A percentile compares a stretch with the other conserved stretches of the same genome.
These are phyloP conservation scores for Bombus waltoni DNA, from an alignment of 1,140 invertebrate species.

Conservation along the genomic window DNA sequence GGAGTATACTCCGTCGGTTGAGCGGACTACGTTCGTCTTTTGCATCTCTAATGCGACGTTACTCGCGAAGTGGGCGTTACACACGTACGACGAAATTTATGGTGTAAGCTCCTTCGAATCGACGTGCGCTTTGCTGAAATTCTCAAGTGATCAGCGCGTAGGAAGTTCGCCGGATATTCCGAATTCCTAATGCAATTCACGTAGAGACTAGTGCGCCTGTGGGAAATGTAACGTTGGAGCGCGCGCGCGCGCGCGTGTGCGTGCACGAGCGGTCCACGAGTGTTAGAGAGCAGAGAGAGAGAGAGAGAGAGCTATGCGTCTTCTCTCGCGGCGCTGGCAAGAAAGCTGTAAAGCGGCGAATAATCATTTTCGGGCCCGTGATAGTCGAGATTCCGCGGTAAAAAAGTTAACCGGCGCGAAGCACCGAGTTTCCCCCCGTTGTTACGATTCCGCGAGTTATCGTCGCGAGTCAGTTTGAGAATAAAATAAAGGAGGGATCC, in stretches of 20 bases:
- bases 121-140: constrained; percentile 70
- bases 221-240: constrained; percentile 62
- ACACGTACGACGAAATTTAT: constrained; percentile 69
- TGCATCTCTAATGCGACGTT: constrained; percentile 60
- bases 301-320: neutral
- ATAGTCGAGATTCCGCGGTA: constrained; percentile 39
- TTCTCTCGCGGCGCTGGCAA: constrained; percentile 32
- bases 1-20: neutral
- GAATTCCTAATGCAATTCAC: constrained; percentile 72
- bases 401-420: constrained; percentile 54
- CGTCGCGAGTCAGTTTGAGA: constrained; percentile 53
- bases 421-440: constrained; percentile 44
- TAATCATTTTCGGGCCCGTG: constrained; percentile 56
- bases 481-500: constrained; percentile 56
- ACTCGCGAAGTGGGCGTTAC: constrained; percentile 57
- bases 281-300: constrained; percentile 7
- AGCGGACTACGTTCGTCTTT: constrained; percentile 39
- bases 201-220: constrained; percentile 69
- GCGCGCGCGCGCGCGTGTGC: neutral
- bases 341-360: constrained; percentile 63
- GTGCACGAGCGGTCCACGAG: neutral
- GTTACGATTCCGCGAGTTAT: constrained; percentile 63
- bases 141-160: constrained; percentile 70
- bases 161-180: constrained; percentile 69
- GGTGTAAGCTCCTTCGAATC: constrained; percentile 71